These are phyloP conservation scores for Xylota segnis DNA, from an alignment of 2,888 invertebrate species.

Conservation along the genomic window DNA sequence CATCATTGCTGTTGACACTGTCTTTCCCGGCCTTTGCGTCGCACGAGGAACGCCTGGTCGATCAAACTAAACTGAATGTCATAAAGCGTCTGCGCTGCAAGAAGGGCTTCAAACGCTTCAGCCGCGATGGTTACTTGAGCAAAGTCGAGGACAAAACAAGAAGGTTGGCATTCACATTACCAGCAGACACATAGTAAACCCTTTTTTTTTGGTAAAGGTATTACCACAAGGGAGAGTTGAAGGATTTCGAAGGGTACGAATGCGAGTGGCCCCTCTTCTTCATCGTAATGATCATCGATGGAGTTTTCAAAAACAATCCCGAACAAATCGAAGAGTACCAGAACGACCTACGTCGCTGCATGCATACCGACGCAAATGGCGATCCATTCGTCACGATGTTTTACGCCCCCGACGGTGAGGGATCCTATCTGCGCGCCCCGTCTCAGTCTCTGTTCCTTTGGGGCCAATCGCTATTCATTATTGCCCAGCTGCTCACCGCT, in stretches of 20 bases:
- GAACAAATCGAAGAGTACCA: constrained; percentile 97
- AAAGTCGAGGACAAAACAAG: constrained; percentile 92
- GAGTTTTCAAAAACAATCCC: constrained; percentile 93
- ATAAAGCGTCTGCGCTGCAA: constrained; percentile 92
- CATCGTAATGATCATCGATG: constrained; percentile 98
- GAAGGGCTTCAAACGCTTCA: constrained; percentile 97
- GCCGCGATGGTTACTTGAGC: constrained; percentile 97
- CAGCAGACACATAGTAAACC: not conserved
- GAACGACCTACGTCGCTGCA: constrained; percentile 91
- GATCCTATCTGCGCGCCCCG: constrained; percentile 83
- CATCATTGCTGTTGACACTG: constrained; percentile 95
- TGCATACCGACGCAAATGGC: constrained; percentile 93
- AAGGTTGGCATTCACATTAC: constrained; percentile 81
- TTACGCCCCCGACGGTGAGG: constrained; percentile 86
- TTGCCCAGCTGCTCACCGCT: constrained; percentile 95
- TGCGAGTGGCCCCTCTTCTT: constrained; percentile 99
- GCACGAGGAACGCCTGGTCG: constrained; percentile 95
- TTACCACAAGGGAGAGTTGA: constrained; percentile 96
- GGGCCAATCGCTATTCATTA: constrained; percentile 98
- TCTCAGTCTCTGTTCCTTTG: constrained; percentile 91
- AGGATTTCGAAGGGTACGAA: constrained; percentile 97
- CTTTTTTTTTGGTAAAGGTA: constrained; percentile 85
- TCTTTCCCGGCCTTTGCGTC: constrained; percentile 99
- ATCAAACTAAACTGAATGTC: constrained; percentile 94
- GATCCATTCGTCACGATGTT: constrained; percentile 98